A percentile compares a stretch with the other conserved stretches of the same genome.
These are phyloP conservation scores for Orchestes rusci DNA, from an alignment of 2,888 invertebrate species.

Conservation along the genomic window DNA sequence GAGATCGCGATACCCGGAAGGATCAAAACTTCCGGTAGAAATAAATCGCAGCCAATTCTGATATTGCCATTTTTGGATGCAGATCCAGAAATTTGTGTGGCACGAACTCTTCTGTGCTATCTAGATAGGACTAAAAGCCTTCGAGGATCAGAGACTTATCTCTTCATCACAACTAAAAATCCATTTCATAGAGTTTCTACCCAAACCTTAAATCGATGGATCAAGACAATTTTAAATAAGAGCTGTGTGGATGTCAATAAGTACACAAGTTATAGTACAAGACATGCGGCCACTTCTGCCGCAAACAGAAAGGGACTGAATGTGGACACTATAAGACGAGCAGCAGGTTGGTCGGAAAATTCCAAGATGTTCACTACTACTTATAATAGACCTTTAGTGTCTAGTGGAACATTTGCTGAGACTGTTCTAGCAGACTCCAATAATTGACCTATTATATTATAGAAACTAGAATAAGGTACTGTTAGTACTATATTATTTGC, in stretches of 20 bases:
- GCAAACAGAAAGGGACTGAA: background rate
- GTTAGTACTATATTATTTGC: too few species aligned
- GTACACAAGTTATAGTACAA: background rate
- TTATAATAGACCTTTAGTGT: too few species aligned
- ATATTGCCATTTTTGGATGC: background rate
- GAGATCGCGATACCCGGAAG: background rate
- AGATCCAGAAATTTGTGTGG: background rate
- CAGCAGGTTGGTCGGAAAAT: too few species aligned
- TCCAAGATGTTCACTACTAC: too few species aligned
- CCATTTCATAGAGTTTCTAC: background rate
- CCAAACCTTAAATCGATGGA: background rate
- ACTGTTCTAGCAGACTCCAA: too few species aligned
- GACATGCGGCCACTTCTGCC: background rate
- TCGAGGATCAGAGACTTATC: background rate
- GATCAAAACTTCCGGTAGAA: background rate
- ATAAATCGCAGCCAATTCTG: background rate
- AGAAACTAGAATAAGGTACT: too few species aligned
- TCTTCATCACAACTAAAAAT: background rate
- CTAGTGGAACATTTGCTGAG: too few species aligned
- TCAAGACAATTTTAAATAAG: background rate
- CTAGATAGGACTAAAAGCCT: background rate
- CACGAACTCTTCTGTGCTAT: background rate
- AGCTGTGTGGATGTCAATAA: background rate
- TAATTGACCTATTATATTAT: too few species aligned
- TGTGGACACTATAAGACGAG: too few species aligned